phyloP scores from a whole-genome alignment of 2,888 invertebrate species.

The Lasioglossum oenotherae region DNA sequence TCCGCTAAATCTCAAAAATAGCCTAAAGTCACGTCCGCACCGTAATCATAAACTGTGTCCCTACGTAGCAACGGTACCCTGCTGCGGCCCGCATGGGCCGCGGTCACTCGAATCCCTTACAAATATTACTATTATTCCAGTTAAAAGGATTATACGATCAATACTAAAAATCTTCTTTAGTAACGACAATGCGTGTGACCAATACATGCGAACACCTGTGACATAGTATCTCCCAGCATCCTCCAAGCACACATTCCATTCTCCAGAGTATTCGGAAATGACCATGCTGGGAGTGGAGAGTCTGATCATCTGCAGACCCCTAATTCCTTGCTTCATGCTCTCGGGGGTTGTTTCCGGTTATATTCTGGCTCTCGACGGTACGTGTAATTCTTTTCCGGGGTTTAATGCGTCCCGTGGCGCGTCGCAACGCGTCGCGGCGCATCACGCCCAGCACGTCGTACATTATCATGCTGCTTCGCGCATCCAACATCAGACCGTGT shows the following conservation, averaged over 20 bases:
- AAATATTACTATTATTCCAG: too few species aligned
- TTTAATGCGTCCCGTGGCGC: slow-evolving; percentile 51
- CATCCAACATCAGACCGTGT: slow-evolving; percentile 19
- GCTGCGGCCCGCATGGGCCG: too few species aligned
- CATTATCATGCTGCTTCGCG: slow-evolving; percentile 29
- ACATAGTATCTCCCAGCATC: too few species aligned
- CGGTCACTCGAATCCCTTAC: too few species aligned
- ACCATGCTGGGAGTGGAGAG: background rate
- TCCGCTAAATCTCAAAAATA: too few species aligned
- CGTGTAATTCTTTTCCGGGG: slow-evolving; percentile 39
- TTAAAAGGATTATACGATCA: too few species aligned
- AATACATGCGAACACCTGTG: too few species aligned
- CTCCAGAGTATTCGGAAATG: background rate
- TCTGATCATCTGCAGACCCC: background rate
- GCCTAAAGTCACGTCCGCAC: too few species aligned
- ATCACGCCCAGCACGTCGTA: slow-evolving; percentile 36
- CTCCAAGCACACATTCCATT: background rate
- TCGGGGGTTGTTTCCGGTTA: slow-evolving; percentile 35
- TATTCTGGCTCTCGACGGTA: background rate
- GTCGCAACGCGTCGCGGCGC: slow-evolving; percentile 14
- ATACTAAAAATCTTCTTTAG: too few species aligned
- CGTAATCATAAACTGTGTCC: too few species aligned
- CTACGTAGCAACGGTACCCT: too few species aligned
- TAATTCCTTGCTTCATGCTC: slow-evolving; percentile 23
- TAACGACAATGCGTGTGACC: too few species aligned